Conservation (phyloP, 2,797 vertebrate genomes). For the Holocentrus rufus region DNA sequence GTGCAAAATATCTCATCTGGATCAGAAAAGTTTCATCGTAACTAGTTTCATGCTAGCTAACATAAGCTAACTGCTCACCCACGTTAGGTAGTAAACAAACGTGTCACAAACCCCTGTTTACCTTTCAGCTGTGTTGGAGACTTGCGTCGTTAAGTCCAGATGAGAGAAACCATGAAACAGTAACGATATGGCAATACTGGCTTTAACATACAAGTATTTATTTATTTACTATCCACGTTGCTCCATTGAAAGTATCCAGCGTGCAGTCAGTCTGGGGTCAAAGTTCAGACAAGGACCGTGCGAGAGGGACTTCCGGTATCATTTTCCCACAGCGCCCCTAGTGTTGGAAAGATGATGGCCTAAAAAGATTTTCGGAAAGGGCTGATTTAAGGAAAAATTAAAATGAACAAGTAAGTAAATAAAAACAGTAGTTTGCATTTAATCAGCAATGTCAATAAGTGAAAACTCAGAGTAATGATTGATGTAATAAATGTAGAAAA, state of each 20-base stretch:
- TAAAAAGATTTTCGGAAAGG: no score
- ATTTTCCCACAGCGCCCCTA: slow-evolving; percentile 52
- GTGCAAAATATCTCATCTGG: no score
- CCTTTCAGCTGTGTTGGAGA: slow-evolving; percentile 21
- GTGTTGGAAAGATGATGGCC: slow-evolving; percentile 1
- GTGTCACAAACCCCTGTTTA: slow-evolving; percentile 13
- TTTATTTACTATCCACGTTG: slow-evolving; percentile 64
- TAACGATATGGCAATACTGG: fast-evolving
- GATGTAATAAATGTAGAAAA: no score
- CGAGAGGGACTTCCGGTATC: slow-evolving; percentile 30
- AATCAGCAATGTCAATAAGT: no score
- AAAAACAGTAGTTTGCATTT: no score
- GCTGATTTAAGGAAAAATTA: no score
- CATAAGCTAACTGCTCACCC: no score
- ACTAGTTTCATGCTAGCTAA: no score
- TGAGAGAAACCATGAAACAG: background rate
- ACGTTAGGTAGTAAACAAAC: slow-evolving; percentile 63
- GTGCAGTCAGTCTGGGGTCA: slow-evolving; percentile 50
- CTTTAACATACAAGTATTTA: background rate
- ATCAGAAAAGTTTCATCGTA: no score
- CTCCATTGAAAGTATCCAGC: slow-evolving; percentile 38
- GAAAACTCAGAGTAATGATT: no score
- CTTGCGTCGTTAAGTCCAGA: slow-evolving; percentile 2
- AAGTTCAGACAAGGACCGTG: slow-evolving; percentile 38
- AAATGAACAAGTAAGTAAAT: no score